These are phyloP conservation scores for Camarhynchus parvulus DNA, from an alignment of 2,113 vertebrate genomes.

Conservation along the genomic window DNA sequence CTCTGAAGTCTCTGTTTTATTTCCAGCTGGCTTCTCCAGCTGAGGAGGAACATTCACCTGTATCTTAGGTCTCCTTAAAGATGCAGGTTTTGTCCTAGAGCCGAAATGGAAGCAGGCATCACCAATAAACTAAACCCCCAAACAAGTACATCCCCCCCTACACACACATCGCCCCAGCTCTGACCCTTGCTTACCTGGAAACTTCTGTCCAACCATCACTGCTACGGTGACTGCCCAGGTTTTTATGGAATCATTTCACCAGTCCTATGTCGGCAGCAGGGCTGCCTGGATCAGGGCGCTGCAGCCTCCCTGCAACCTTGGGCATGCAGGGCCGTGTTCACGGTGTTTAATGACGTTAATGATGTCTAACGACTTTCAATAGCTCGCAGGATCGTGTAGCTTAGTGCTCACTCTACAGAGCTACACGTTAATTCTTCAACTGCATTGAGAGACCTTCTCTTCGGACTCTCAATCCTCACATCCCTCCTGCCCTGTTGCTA, in stretches of 20 bases:
- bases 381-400: background rate
- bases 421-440: background rate
- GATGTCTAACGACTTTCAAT: background rate
- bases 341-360: background rate
- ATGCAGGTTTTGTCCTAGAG: background rate
- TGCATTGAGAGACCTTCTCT: background rate
- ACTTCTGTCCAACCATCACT: background rate
- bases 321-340: background rate
- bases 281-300: background rate
- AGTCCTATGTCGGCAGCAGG: background rate
- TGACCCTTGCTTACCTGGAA: background rate
- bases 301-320: background rate
- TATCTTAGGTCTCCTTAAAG: background rate
- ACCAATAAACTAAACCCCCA: rapidly evolving
- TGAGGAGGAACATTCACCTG: background rate
- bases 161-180: rapidly evolving
- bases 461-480: background rate
- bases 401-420: background rate
- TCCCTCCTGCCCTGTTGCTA: background rate
- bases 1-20: background rate
- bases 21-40: background rate
- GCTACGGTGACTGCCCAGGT: background rate
- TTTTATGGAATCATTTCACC: background rate
- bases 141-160: rapidly evolving
- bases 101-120: background rate